Percentiles rank a stretch among this genome's conserved stretches.
phyloP scores from a whole-genome alignment of 1,140 invertebrate species.

The Zaprionus camerounensis region DNA sequence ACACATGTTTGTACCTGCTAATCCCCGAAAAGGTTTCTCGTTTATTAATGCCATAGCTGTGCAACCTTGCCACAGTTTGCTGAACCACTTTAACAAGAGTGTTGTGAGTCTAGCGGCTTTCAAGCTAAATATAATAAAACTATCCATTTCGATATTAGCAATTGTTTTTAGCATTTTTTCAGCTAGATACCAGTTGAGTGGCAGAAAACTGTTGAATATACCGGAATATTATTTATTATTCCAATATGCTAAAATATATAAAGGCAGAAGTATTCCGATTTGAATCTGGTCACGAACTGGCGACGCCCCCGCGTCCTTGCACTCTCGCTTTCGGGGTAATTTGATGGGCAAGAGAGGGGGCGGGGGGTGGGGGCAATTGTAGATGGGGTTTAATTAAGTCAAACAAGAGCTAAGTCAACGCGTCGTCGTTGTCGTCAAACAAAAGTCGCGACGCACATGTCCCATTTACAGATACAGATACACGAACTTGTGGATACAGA shows the following conservation, averaged over 20 bases:
- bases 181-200: not conserved
- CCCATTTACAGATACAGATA: conserved; percentile 30
- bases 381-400: conserved; percentile 65
- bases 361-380: not conserved
- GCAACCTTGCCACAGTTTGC: conserved; percentile 64
- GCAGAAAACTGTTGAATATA: not conserved
- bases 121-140: not conserved
- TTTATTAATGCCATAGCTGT: conserved; percentile 5
- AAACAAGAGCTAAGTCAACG: conserved; percentile 61
- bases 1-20: conserved; percentile 3
- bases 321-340: conserved; percentile 51
- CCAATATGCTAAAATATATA: too few relatives aligned
- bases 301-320: conserved; percentile 12
- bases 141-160: not conserved
- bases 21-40: conserved; percentile 11
- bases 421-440: conserved; percentile 45
- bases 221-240: not conserved
- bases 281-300: not conserved
- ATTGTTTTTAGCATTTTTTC: not conserved
- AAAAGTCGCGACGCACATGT: conserved; percentile 62
- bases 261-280: not conserved
- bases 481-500: not conserved
- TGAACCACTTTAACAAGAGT: conserved; percentile 49
- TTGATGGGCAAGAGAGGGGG: not conserved
- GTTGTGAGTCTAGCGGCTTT: conserved; percentile 13